These are phyloP conservation scores for Petrolisthes manimaculis DNA, from an alignment of 2,888 invertebrate species.

Conservation along the genomic window DNA sequence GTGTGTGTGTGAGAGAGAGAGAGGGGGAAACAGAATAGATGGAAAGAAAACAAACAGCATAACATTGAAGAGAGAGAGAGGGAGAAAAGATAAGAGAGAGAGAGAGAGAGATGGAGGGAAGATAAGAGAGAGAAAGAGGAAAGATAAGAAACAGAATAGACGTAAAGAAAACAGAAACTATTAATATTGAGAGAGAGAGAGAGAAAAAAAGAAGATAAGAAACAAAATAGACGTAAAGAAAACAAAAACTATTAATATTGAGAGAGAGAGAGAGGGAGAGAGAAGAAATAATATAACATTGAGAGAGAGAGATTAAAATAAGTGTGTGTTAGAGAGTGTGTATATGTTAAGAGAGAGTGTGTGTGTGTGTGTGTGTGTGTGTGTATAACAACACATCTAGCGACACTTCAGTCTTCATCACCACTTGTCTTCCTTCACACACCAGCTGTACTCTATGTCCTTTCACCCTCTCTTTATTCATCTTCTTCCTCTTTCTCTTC, in stretches of 20 bases:
- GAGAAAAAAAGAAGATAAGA: background rate
- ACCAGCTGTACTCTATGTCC: background rate
- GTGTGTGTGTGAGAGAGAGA: constrained; percentile 2
- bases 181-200: background rate
- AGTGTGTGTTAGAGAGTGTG: background rate
- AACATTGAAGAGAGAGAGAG: background rate
- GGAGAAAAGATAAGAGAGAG: background rate
- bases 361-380: constrained; percentile 16
- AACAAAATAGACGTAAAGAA: background rate
- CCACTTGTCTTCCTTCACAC: background rate
- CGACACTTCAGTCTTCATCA: background rate
- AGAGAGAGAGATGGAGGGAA: background rate
- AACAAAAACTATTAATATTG: background rate
- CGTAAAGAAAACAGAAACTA: background rate
- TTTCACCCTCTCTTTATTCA: background rate
- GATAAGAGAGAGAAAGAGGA: background rate
- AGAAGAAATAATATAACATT: background rate
- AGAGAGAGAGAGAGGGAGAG: background rate
- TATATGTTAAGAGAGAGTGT: constrained; percentile 14
- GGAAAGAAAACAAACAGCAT: background rate
- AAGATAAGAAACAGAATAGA: background rate
- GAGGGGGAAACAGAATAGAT: background rate
- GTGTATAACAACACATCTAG: background rate
- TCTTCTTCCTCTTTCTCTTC: background rate
- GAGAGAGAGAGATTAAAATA: background rate